Evolutionary conservation across 2,113 vertebrate species (phyloP).

Genomic region (Corythaeola cristata): DNA sequence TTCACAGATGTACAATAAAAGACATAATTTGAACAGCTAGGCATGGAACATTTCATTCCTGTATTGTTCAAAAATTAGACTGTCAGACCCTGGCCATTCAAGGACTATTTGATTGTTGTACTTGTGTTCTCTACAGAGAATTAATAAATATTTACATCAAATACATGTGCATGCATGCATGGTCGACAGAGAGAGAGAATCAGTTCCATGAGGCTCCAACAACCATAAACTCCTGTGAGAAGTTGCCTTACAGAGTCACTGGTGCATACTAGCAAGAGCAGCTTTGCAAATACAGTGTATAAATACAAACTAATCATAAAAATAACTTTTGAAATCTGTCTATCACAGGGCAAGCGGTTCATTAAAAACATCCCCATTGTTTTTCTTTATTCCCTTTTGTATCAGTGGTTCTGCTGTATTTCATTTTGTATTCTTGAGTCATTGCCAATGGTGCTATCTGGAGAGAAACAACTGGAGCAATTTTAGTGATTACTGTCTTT

Average conservation of each 20-base stretch:
- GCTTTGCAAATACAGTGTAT: not conserved
- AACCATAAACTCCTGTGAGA: not conserved
- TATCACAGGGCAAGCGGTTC: not conserved
- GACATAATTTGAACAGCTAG: not conserved
- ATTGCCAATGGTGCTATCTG: not conserved
- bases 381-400: not conserved
- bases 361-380: not conserved
- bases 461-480: not conserved
- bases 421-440: not conserved
- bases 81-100: not conserved
- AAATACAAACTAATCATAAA: not conserved
- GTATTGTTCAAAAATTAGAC: not conserved
- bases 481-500: not conserved
- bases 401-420: not conserved
- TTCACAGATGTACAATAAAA: not conserved
- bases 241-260: not conserved
- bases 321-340: not conserved
- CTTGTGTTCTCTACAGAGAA: not conserved
- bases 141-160: not conserved
- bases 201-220: not conserved
- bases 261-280: not conserved
- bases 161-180: not conserved
- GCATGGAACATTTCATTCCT: not conserved
- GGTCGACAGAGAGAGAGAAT: not conserved
- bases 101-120: not conserved